Base-by-base conservation (phyloP, 2,888 invertebrate species). In the Andricus curvator region DNA sequence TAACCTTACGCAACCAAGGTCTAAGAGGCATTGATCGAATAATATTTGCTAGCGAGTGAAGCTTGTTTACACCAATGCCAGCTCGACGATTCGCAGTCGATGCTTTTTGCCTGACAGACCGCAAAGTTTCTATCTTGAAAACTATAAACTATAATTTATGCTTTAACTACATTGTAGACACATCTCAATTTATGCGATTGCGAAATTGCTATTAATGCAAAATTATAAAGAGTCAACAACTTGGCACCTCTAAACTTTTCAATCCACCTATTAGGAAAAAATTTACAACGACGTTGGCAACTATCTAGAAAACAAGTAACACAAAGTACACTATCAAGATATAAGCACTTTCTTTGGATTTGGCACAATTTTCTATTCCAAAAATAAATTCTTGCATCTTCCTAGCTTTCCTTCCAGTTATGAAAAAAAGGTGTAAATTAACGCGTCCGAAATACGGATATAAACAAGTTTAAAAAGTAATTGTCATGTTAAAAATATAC, bases 1-100 rank as follows among this genome's bases (percentile, higher is more conserved):
- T 64, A 64, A 29, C 29, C 29, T 64, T 64, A 29, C 17, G 22
- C 17, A 64, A 64, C 25, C 64, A 60, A 60, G 60, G 60, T 60
- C 60, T 22, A 17, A 64, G 29, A 64, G 64, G 29, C 64, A 64
- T 64, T 64, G 64, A 64, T 64, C 64, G 64, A 64, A 64, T 15
- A 64, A 29, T 64, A 29, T 25, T 29, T 64, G 25, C 22, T 29
- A 29, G 5, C 5, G 25, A 64, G 29, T 25, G 25, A 64, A 64
- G 17, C 25, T 29, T 64, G 17, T 29, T 64, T 64, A 64, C 17
- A 29, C 64, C 17, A 29, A 64, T 29, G 29, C 64, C 64, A 29
- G 15, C 17, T 29, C 17, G 6, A 25, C 29, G 2, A 64, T 64
- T 64, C 5, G 64, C 17, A 64, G 2, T 17, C 8, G 64, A 64